Base-by-base conservation (phyloP, 2,797 vertebrate species). In the Steatocranus sp. region DNA sequence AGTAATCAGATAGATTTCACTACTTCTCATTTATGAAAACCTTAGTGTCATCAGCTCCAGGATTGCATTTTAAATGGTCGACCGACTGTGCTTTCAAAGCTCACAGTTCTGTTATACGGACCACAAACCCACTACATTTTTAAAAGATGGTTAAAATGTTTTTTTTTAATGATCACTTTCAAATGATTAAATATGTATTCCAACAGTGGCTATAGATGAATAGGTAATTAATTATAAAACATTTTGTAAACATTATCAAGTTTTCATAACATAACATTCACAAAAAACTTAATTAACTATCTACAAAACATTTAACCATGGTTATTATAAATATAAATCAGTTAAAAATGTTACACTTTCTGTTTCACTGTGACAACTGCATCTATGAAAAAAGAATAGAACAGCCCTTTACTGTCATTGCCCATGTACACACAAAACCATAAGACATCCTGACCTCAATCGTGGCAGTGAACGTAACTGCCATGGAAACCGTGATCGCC, bases 391-490 rank as follows among this genome's bases (percentile, higher is more conserved):
- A 76, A 43, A 20, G 32, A 61, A 36, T 20, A 61, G 18, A 36
- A 36, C 20, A 61, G 56, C 32, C 56, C 4, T 36, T 36, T 36
- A 61, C 36, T n/a, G 32, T 5, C 32, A 61, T 36, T 61, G 32
- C 11, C 32, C 56, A 0, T 36, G 56, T 61, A 61, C 18, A 61
- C 18, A 61, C 56, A 36, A 61, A 36, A 36, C 18, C 18, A n/a
- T 8, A 36, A 23, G 3, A 11, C 8, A 78, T 83, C 36, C 89
- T 95, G 68, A 99, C 98, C 98, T 99, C 97, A 32, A 94, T 1
- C 0, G 94, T 97, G 84, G 96, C 89, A 0, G 96, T 91, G 66
- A 99, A 93, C 15, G 96, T 75, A 0, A 94, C 93, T 0, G 97
- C 96, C 7, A 97, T 95, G 36, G 96, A 92, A 68, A 98, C 91